Evolutionary conservation across 2,888 invertebrate species (phyloP).

Genomic region (Copidosoma aretas): DNA sequence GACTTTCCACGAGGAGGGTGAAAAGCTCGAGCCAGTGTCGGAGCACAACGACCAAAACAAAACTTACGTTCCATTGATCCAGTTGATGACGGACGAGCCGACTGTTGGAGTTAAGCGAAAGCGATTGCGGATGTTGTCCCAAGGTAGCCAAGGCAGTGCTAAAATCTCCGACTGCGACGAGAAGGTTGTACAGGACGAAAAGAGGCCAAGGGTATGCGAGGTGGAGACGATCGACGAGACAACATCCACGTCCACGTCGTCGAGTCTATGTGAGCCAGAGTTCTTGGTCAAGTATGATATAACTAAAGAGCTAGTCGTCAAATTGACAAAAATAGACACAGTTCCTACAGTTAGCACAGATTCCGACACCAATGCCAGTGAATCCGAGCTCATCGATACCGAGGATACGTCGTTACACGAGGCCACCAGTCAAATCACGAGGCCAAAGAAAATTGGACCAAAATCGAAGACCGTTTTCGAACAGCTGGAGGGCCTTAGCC

Average conservation of each 20-base stretch:
- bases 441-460: background rate
- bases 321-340: conserved; percentile 34
- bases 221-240: background rate
- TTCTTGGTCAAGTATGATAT: conserved; percentile 18
- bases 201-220: conserved; percentile 1
- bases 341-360: conserved; percentile 21
- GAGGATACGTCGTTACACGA: background rate
- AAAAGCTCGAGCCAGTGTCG: background rate
- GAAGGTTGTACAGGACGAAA: conserved; percentile 4
- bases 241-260: background rate
- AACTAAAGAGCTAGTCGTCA: conserved; percentile 36
- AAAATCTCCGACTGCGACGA: background rate
- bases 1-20: background rate
- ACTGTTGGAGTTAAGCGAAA: background rate
- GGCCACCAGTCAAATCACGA: background rate
- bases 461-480: background rate
- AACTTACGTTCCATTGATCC: background rate
- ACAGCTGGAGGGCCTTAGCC: background rate
- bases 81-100: background rate
- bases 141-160: background rate
- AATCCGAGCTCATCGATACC: background rate
- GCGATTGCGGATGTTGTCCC: background rate
- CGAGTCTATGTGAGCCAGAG: background rate
- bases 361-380: conserved; percentile 8
- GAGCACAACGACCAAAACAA: background rate